Percentiles rank a stretch among this genome's conserved stretches.
These are phyloP conservation scores for Eidolon helvum DNA, from an alignment of 2,113 vertebrate species.

Conservation along the genomic window DNA sequence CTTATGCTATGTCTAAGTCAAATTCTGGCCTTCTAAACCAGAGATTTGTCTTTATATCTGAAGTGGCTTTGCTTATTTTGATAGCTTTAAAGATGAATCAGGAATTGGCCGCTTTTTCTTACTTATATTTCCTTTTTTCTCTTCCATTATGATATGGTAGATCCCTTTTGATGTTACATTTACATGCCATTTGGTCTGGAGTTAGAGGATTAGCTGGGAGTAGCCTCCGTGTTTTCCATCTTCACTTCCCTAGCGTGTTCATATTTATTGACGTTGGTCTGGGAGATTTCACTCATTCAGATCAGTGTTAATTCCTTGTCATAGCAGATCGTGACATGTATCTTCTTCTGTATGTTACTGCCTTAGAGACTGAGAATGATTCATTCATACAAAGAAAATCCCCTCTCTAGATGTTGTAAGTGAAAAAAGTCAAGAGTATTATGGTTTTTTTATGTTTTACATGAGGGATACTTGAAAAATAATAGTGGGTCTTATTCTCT, in stretches of 20 bases:
- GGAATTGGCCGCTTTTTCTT: slow-evolving; percentile 24
- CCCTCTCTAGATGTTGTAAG: slow-evolving; percentile 24
- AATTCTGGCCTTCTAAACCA: not conserved
- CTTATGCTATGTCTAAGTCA: slow-evolving; percentile 39
- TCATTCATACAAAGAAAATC: slow-evolving; percentile 78
- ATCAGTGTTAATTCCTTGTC: slow-evolving; percentile 66
- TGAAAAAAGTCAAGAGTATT: slow-evolving; percentile 36
- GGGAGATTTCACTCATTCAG: slow-evolving; percentile 26
- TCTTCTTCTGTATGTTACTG: slow-evolving; percentile 68
- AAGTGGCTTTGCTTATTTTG: slow-evolving; percentile 21
- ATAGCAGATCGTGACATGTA: slow-evolving; percentile 59
- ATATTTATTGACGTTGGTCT: slow-evolving; percentile 11
- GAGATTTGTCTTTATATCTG: slow-evolving; percentile 24
- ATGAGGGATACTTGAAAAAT: slow-evolving; percentile 34
- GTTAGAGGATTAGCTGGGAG: not conserved
- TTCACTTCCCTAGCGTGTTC: slow-evolving; percentile 1
- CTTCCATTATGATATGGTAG: not conserved
- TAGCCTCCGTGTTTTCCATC: not conserved
- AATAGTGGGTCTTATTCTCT: not conserved
- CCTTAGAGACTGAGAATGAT: slow-evolving; percentile 73
- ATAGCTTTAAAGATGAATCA: slow-evolving; percentile 29
- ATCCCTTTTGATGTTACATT: not conserved
- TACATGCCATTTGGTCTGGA: not conserved
- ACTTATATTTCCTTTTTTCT: not conserved
- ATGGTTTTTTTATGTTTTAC: slow-evolving; percentile 21